Base-by-base conservation (phyloP, 2,113 vertebrate species). In the Sylvicapra grimmia region DNA sequence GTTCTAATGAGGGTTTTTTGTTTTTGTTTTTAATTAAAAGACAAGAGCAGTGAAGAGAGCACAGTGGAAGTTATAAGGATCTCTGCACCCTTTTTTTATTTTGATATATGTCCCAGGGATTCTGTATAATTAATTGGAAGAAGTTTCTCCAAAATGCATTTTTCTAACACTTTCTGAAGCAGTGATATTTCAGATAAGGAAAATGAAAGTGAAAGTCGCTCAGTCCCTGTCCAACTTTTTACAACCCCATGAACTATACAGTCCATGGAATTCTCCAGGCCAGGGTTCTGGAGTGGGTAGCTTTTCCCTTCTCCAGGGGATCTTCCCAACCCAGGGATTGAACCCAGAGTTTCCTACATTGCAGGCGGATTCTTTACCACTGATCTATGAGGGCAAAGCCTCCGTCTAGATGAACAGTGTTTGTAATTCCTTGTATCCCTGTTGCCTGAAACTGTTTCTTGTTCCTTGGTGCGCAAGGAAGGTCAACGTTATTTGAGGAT, bases 111-210 rank as follows among this genome's bases (percentile, higher is more conserved):
- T 87, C 51, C 40, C 21, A 44, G 19, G 21, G 10, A 56, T n/a
- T 93, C 89, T 79, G 77, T 89, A 49, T 79, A 49, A 72, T 93
- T 90, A 87, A 31, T 15, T 63, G 14, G 59, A 51, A 61, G 25
- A 77, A 51, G 21, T 44, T 86, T 89, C 84, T 29, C 61, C 8
- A 84, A 85, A 96, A 68, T 68, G 18, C 12, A 44, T 95, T 44
- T 59, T 61, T 54, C 86, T 58, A 58, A 89, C 6, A 13, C 51
- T 80, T 86, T 68, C 33, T 53, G 51, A 90, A 89, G 47, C 51
- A 58, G 40, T 40, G 72, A 59, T 15, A 61, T 44, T 51, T 31
- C 31, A 88, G 61, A 61, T 61, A 40, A 33, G 29, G 29, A 18
- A 75, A 75, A 40, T 40, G 36, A 40, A 72, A 72, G 68, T 36